phyloP scores from a whole-genome alignment of 1,140 invertebrate genomes.

The Spodoptera litura region DNA sequence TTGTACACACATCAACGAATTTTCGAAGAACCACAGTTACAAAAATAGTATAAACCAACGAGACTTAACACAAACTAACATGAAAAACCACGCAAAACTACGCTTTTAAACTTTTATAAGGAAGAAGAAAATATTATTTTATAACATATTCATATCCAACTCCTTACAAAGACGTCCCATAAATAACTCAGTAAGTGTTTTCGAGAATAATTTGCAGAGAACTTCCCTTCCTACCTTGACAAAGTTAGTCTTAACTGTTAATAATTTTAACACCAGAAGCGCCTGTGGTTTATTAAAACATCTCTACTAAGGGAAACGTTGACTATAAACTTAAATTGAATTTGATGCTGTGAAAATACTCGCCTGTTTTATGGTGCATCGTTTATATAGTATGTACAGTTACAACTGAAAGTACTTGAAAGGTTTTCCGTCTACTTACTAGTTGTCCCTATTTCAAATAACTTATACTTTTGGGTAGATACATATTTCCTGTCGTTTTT shows the following conservation, averaged over 20 bases:
- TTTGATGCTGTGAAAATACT: too few species aligned
- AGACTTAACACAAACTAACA: background rate
- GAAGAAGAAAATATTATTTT: background rate
- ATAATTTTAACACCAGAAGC: conserved; percentile 30
- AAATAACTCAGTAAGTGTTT: conserved; percentile 28
- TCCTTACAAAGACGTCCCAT: conserved; percentile 23
- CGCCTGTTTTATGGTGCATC: too few species aligned
- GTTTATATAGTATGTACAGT: too few species aligned
- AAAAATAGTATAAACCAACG: background rate
- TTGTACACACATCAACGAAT: too few species aligned
- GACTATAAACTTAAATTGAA: too few species aligned
- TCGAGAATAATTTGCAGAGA: conserved; percentile 32
- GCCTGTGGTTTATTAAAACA: conserved; percentile 17
- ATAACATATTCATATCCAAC: conserved; percentile 34
- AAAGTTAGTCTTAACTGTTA: conserved; percentile 26
- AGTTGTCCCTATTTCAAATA: too few species aligned
- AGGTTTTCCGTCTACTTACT: too few species aligned
- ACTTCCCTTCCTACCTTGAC: conserved; percentile 11
- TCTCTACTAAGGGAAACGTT: background rate
- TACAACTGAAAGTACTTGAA: too few species aligned
- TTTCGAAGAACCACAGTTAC: too few species aligned
- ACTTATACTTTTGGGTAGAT: too few species aligned
- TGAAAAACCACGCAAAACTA: background rate
- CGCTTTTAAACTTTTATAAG: background rate
- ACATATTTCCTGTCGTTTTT: too few species aligned